phyloP scores from a whole-genome alignment of 37 sponge, comb jelly and placozoan species.

The Theonella swinhoei region DNA sequence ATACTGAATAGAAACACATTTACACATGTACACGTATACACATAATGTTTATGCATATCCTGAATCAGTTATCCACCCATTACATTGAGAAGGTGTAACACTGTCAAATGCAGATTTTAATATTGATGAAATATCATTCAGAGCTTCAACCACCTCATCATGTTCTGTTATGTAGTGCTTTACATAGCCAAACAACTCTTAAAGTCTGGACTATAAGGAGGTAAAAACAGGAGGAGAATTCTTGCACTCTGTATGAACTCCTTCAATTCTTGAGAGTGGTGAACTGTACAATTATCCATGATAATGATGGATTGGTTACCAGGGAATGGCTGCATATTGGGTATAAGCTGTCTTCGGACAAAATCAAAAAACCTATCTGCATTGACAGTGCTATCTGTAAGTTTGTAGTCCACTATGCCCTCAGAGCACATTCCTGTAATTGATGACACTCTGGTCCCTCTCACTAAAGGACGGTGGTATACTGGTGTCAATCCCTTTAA shows the following conservation, averaged over 20 bases:
- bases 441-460: conserved; percentile 35
- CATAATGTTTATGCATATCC: neutral
- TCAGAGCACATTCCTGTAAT: conserved; percentile 22
- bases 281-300: conserved; percentile 31
- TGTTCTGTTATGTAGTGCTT: conserved; percentile 41
- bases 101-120: conserved; percentile 5
- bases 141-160: conserved; percentile 32
- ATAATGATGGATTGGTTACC: conserved; percentile 6
- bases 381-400: conserved; percentile 14
- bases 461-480: neutral
- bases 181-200: conserved; percentile 18
- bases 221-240: conserved; percentile 19
- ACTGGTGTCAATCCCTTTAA: conserved; percentile 32
- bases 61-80: neutral
- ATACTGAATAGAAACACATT: neutral
- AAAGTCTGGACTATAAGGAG: conserved; percentile 36
- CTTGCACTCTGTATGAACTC: neutral
- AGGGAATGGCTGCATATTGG: conserved; percentile 17
- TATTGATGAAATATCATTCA: neutral
- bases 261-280: conserved; percentile 22
- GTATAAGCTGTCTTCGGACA: conserved; percentile 18
- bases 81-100: neutral
- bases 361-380: conserved; percentile 12
- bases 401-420: conserved; percentile 8
- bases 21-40: neutral